Percentiles rank a stretch among this genome's conserved stretches.
Evolutionary conservation across 2,888 invertebrate genomes (phyloP).

Genomic region (Melieria crassipennis): DNA sequence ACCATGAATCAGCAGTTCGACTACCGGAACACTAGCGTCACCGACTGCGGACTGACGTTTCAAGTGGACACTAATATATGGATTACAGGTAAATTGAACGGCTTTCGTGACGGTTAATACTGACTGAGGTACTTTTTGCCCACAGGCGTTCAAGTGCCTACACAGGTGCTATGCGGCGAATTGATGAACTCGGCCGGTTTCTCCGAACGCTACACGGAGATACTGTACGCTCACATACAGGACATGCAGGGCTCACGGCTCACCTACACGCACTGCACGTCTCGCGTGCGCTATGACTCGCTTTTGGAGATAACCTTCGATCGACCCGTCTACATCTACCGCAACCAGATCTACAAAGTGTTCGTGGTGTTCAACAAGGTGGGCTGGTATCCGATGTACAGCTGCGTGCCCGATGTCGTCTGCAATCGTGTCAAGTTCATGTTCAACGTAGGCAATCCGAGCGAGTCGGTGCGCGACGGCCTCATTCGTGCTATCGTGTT

Average conservation of each 20-base stretch:
- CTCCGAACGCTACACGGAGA: constrained; percentile 74
- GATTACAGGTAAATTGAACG: constrained; percentile 68
- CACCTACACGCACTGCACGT: constrained; percentile 85
- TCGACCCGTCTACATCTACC: constrained; percentile 80
- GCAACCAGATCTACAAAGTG: constrained; percentile 77
- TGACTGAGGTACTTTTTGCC: background rate
- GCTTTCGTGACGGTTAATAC: background rate
- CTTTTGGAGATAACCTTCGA: constrained; percentile 84
- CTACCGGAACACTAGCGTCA: constrained; percentile 78
- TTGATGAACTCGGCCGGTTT: constrained; percentile 62
- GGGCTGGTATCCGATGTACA: constrained; percentile 84
- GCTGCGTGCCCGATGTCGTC: constrained; percentile 74
- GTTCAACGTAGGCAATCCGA: constrained; percentile 78
- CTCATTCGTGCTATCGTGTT: constrained; percentile 83
- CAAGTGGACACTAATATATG: constrained; percentile 84
- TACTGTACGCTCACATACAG: constrained; percentile 82
- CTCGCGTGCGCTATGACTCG: constrained; percentile 77
- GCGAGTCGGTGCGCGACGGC: constrained; percentile 79
- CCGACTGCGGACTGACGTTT: constrained; percentile 83
- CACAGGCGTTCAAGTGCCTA: constrained; percentile 75
- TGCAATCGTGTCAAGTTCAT: constrained; percentile 79
- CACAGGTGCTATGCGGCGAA: constrained; percentile 71
- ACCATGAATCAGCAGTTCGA: constrained; percentile 75
- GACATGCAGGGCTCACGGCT: constrained; percentile 82
- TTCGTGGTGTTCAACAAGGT: constrained; percentile 84